These are phyloP conservation scores for Chironomus tepperi DNA, from an alignment of 1,140 invertebrate genomes.

Conservation along the genomic window DNA sequence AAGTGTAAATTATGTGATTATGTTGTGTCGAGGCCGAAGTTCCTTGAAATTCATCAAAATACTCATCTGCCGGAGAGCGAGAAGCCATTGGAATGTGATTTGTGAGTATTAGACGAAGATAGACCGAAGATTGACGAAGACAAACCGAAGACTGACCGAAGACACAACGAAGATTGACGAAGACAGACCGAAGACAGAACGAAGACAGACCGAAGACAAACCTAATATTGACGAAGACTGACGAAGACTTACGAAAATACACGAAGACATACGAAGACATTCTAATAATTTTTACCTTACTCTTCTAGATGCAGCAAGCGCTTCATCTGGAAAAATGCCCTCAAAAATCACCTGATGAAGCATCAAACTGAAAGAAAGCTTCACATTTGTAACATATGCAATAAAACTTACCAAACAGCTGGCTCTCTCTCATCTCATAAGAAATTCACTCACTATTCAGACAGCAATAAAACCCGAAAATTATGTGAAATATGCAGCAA, in stretches of 20 bases:
- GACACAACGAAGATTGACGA: too few species aligned
- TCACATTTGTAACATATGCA: constrained; percentile 20
- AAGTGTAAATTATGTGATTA: constrained; percentile 24
- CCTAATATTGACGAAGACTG: too few species aligned
- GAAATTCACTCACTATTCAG: constrained; percentile 15
- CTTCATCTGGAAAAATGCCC: constrained; percentile 25
- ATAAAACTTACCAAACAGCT: constrained; percentile 20
- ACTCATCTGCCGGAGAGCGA: constrained; percentile 25
- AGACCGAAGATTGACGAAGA: too few species aligned
- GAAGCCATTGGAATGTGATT: constrained; percentile 24
- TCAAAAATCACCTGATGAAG: constrained; percentile 11
- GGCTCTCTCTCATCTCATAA: constrained; percentile 24
- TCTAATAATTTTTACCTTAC: too few species aligned
- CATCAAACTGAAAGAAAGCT: constrained; percentile 22
- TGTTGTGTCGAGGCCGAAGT: constrained; percentile 23
- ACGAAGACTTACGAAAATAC: too few species aligned
- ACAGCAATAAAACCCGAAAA: neutral
- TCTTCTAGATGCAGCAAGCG: neutral
- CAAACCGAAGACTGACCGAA: too few species aligned
- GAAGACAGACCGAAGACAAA: too few species aligned
- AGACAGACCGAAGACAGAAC: too few species aligned
- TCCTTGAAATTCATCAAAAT: constrained; percentile 22
- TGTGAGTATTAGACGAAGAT: too few species aligned
- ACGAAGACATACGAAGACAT: too few species aligned
- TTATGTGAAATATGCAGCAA: constrained; percentile 24